These are phyloP conservation scores for Pandemis corylana DNA, from an alignment of 2,888 invertebrate species.

Conservation along the genomic window DNA sequence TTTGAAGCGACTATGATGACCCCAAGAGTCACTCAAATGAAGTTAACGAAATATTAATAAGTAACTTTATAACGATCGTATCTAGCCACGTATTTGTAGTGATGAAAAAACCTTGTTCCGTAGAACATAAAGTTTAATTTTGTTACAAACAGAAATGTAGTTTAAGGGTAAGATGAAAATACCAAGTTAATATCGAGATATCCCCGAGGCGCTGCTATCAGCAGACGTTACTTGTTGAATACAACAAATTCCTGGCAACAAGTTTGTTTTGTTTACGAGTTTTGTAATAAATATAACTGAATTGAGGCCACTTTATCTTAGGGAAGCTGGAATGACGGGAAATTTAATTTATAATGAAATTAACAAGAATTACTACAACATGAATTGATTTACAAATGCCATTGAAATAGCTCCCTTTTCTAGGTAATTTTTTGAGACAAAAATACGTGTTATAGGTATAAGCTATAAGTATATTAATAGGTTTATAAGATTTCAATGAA, in stretches of 20 bases:
- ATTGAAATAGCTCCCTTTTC: background rate
- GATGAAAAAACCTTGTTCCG: background rate
- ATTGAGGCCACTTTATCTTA: conserved; percentile 25
- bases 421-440: background rate
- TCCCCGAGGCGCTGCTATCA: conserved; percentile 17
- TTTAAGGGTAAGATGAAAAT: background rate
- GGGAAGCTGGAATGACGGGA: conserved; percentile 5
- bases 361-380: background rate
- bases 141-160: background rate
- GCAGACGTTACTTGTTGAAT: conserved; percentile 25
- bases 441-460: no score
- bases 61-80: background rate
- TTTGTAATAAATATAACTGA: conserved; percentile 11
- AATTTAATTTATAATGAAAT: conserved; percentile 8
- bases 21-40: background rate
- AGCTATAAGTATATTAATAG: no score
- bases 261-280: conserved; percentile 15
- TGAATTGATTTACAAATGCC: background rate
- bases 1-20: background rate
- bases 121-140: background rate
- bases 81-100: background rate
- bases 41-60: background rate
- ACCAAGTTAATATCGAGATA: conserved; percentile 1
- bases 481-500: no score
- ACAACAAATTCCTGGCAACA: conserved; percentile 6